phyloP scores from a whole-genome alignment of 1,140 invertebrate genomes.

The Hycleus cichorii region DNA sequence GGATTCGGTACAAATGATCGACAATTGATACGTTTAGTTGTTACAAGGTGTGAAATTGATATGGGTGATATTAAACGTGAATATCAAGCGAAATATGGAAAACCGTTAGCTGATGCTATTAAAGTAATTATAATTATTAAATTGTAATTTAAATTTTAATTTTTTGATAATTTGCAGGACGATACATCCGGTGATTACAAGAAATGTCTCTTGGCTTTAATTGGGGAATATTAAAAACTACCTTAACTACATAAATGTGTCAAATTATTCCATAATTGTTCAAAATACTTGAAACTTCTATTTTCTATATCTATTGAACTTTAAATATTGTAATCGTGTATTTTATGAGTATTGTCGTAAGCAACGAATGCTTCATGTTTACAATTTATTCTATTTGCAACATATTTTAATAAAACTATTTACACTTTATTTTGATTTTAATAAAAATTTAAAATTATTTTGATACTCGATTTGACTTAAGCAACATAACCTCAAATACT shows the following conservation, averaged over 20 bases:
- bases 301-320: too few species aligned
- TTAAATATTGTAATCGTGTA: too few species aligned
- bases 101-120: constrained; percentile 72
- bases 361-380: too few species aligned
- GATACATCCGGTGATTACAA: constrained; percentile 50
- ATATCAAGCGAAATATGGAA: constrained; percentile 71
- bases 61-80: constrained; percentile 77
- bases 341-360: too few species aligned
- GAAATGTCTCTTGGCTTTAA: constrained; percentile 43
- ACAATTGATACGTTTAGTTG: constrained; percentile 77
- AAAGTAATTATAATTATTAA: constrained; percentile 50
- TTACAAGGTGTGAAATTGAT: constrained; percentile 83
- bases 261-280: too few species aligned
- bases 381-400: too few species aligned
- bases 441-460: too few species aligned
- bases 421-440: too few species aligned
- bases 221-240: constrained; percentile 18
- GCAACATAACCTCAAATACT: too few species aligned
- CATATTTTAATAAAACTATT: too few species aligned
- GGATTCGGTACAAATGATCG: constrained; percentile 80
- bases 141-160: constrained; percentile 24
- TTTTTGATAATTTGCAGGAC: constrained; percentile 32
- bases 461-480: too few species aligned
- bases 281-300: too few species aligned
- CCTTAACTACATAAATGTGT: neutral